Base-by-base conservation (phyloP, 2,888 invertebrate genomes). In the Zygothrica quintamaculata region DNA sequence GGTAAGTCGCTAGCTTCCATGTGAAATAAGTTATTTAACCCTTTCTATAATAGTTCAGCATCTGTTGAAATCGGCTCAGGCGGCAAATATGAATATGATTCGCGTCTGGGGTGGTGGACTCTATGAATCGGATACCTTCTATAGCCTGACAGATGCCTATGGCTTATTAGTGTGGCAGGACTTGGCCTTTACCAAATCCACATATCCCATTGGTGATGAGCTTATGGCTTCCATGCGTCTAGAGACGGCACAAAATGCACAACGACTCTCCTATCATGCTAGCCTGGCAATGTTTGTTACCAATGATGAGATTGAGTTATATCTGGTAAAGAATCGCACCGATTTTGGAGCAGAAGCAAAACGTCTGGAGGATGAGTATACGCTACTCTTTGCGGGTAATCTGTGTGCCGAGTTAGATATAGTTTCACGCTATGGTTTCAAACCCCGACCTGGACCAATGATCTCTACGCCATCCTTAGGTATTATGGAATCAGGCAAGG, bases 161-260 rank as follows among this genome's bases (percentile, higher is more conserved):
- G 99, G 99, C 0, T 94, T 99, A 13, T 92, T 99, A 85, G 94
- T 99, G 48, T 99, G 99, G 99, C 99, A 99, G 90, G 99, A 99
- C 90, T 94, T 99, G 88, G 95, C 98, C 93, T 99, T 98, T 90
- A 98, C 98, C 0, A 97, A 97, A 88, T 93, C 96, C 4, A 95
- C 98, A 93, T 99, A 99, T 91, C 99, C 98, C 0, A 92, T 94
- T 0, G 93, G 93, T 61, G 84, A 91, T 0, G 92, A 92, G 1
- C 99, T 96, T 90, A 91, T 98, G 39, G 87, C 92, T 92, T 94
- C 93, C 1, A 96, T 98, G 0, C 90, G 91, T 43, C 88, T 90
- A 0, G 99, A 99, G 92, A 92, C 97, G 11, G 92, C 92, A 15
- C 95, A 97, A 87, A 97, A 97, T 92, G 94, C 97, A 0, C 92